Evolutionary conservation across 2,888 invertebrate genomes (phyloP), one percentile per base, ranked within the genome.

Genomic region (Synergus japonicus): DNA sequence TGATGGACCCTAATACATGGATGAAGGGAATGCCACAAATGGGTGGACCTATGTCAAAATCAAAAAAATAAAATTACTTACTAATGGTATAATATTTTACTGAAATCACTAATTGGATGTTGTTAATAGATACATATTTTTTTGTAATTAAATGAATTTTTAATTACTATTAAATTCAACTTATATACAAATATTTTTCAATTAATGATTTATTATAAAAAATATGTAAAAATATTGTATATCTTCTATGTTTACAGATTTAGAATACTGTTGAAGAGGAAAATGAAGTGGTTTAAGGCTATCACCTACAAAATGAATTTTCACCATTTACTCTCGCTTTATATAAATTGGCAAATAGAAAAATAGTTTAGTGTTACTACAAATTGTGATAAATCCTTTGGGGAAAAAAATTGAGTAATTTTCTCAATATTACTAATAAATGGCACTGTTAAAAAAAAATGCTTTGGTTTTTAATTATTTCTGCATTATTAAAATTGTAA

Each of bases 1-100:
- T 65, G 29, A 64, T 63, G 43, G 29, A 77, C 18, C 77, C 77
- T 77, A 44, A 18, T 37, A n/a, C 29, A 18, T 79, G 37, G n/a
- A 18, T 60, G 5, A n/a, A 67, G 22, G 41, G 22, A 82, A 78
- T 46, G 67, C 67, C 10, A 65, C 46, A 67, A 46, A 46, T 46
- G 65, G 76, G 12, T 66, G 29, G 49, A 69, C n/a, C 29, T 49
- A 49, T 69, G 9, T 49, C 69, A 49, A 29, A 49, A 29, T 13
- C 49, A 4, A 4, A 29, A 9, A 46, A 10, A 69, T 29, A 49
- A 22, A 18, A 29, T 49, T 1, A 49, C 15, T 69, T 49, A 9
- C n/a, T 67, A 46, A 29, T 49, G 15, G 15, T 15, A n/a, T 65
- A 9, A 65, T n/a, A 9, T 64, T 54, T 12, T 60, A 22, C 22